Evolutionary conservation across 2,797 vertebrate species (phyloP).

Genomic region (Chromis chromis): DNA sequence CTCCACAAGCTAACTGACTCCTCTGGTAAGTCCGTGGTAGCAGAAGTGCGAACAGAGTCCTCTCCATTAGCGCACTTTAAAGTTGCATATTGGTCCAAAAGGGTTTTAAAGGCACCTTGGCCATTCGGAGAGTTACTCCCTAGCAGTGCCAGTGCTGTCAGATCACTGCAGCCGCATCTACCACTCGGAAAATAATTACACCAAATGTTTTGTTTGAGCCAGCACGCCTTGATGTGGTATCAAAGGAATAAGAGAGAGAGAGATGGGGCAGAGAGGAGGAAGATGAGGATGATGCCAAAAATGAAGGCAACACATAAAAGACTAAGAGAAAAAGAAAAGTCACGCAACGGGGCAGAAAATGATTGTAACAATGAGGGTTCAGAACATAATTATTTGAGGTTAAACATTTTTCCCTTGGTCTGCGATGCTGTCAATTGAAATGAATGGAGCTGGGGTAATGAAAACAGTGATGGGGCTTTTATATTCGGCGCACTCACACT

Average conservation of each 20-base stretch:
- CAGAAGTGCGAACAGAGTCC: not conserved
- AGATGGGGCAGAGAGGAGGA: constrained; percentile 37
- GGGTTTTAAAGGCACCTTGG: constrained; percentile 11
- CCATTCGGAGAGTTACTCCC: constrained; percentile 17
- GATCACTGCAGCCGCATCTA: constrained; percentile 46
- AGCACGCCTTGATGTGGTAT: constrained; percentile 75
- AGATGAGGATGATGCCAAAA: constrained; percentile 48
- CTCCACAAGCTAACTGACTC: not conserved
- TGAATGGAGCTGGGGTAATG: constrained; percentile 69
- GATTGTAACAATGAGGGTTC: constrained; percentile 74
- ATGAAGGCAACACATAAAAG: constrained; percentile 55
- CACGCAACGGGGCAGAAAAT: constrained; percentile 61
- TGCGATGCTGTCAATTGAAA: constrained; percentile 69
- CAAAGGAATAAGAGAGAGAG: constrained; percentile 65
- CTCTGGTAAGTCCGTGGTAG: not conserved
- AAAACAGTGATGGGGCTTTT: constrained; percentile 54
- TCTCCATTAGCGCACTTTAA: constrained; percentile 11
- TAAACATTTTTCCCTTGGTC: constrained; percentile 77
- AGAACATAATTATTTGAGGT: constrained; percentile 81
- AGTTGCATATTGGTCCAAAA: constrained; percentile 18
- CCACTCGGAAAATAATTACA: constrained; percentile 74
- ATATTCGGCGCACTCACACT: constrained; percentile 38
- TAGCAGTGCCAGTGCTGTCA: constrained; percentile 34
- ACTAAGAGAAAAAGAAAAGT: constrained; percentile 45
- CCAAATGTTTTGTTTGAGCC: constrained; percentile 71